These are phyloP conservation scores for Passer domesticus DNA, from an alignment of 2,113 vertebrate genomes.

Conservation along the genomic window DNA sequence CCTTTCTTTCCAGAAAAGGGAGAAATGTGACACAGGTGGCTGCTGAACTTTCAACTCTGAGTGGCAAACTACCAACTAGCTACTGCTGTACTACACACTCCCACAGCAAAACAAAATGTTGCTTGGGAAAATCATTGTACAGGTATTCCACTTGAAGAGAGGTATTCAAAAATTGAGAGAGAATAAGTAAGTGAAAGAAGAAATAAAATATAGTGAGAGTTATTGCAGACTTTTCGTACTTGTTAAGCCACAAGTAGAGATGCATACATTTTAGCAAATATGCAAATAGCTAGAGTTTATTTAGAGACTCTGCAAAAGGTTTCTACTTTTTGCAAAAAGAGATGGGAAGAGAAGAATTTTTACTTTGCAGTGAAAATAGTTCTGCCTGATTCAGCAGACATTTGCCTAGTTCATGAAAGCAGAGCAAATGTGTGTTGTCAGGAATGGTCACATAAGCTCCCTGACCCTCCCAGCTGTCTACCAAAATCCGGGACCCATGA, in stretches of 20 bases:
- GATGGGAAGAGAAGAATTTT: not conserved
- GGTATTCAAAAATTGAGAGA: not conserved
- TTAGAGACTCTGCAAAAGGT: not conserved
- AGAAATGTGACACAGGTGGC: constrained; percentile 68
- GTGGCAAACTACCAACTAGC: constrained; percentile 50
- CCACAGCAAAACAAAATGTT: constrained; percentile 28
- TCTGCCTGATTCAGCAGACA: not conserved
- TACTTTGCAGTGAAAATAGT: not conserved
- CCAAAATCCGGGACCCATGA: not conserved
- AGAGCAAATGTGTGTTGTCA: not conserved
- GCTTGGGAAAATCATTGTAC: not conserved
- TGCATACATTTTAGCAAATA: not conserved
- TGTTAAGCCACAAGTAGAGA: not conserved
- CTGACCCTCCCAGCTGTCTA: not conserved
- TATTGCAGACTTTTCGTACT: not conserved
- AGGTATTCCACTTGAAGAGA: not conserved
- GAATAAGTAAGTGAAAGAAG: not conserved
- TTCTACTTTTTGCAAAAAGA: not conserved
- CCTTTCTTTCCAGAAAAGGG: constrained; percentile 31
- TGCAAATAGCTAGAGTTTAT: not conserved
- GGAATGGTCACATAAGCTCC: not conserved
- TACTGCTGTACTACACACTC: constrained; percentile 35
- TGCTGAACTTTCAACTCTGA: constrained; percentile 70
- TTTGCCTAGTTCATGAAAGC: not conserved
- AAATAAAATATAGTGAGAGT: not conserved